These are phyloP conservation scores for Noctua janthe DNA, from an alignment of 2,888 invertebrate species.

Conservation along the genomic window DNA sequence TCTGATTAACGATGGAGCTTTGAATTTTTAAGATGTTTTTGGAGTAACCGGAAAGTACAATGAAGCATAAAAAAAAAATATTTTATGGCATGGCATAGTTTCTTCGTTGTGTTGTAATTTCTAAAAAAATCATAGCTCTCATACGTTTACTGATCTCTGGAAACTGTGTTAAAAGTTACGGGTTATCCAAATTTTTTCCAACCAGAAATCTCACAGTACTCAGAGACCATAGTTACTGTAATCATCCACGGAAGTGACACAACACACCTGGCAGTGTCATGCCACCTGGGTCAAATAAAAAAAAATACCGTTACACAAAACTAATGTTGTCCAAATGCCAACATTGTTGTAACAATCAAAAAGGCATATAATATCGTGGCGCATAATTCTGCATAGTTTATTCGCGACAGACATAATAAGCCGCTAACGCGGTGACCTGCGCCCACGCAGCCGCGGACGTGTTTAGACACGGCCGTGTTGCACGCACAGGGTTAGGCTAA, in stretches of 20 bases:
- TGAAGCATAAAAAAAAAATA: too few relatives aligned
- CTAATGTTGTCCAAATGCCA: slow-evolving; percentile 11
- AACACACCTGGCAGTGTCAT: background rate
- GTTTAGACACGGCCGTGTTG: slow-evolving; percentile 67
- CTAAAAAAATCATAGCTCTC: background rate
- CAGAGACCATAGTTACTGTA: too few relatives aligned
- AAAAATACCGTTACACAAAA: slow-evolving; percentile 18
- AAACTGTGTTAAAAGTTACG: background rate
- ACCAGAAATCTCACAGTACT: background rate
- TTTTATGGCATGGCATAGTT: too few relatives aligned
- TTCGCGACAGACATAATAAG: slow-evolving; percentile 76
- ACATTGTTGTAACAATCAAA: slow-evolving; percentile 52
- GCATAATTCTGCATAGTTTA: slow-evolving; percentile 69
- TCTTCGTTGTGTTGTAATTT: background rate
- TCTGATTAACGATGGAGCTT: background rate
- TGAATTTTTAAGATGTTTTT: background rate
- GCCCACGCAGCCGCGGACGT: slow-evolving; percentile 76
- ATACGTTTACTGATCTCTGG: background rate
- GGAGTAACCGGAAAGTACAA: too few relatives aligned
- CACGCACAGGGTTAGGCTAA: slow-evolving; percentile 63
- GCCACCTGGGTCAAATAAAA: slow-evolving; percentile 5
- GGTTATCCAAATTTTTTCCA: background rate
- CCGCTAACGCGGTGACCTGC: slow-evolving; percentile 78
- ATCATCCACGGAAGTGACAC: background rate
- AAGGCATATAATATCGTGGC: slow-evolving; percentile 47